Conservation (phyloP, 1,140 invertebrate genomes). For the Megalopta genalis region DNA sequence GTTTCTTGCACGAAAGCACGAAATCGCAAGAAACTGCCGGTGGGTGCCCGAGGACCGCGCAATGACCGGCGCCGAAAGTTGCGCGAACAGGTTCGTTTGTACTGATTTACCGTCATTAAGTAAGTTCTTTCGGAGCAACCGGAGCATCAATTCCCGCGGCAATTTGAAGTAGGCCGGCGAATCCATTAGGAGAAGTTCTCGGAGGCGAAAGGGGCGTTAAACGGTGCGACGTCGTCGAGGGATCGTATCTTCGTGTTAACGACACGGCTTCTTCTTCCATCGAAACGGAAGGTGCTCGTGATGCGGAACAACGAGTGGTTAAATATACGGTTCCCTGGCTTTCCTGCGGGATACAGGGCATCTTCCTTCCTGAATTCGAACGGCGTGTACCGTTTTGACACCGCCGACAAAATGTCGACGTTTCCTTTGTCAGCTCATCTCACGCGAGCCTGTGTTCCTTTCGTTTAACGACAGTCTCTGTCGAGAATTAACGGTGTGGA, state of each 20-base stretch:
- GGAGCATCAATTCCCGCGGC: slow-evolving; percentile 43
- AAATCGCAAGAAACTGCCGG: not conserved
- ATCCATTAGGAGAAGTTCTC: slow-evolving; percentile 52
- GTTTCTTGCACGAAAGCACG: not conserved
- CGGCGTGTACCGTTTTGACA: not conserved
- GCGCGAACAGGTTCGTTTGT: slow-evolving; percentile 44
- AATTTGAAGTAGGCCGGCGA: slow-evolving; percentile 47
- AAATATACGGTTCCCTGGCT: slow-evolving; percentile 18
- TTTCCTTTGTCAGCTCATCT: not conserved
- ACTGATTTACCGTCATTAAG: slow-evolving; percentile 42
- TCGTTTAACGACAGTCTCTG: not conserved
- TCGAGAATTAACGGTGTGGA: too few species aligned
- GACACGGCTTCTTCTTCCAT: slow-evolving; percentile 34
- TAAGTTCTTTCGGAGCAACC: slow-evolving; percentile 36
- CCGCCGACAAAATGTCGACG: not conserved
- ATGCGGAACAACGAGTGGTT: not conserved
- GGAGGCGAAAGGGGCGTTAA: slow-evolving; percentile 50
- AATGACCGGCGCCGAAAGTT: slow-evolving; percentile 9
- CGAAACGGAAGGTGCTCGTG: slow-evolving; percentile 21
- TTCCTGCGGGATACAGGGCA: not conserved
- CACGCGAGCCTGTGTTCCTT: not conserved
- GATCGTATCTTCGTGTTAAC: slow-evolving; percentile 43
- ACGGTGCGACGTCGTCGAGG: slow-evolving; percentile 38
- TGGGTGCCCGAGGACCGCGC: too few species aligned
- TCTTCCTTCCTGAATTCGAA: not conserved